phyloP scores from a whole-genome alignment of 2,113 vertebrate species.

The human region DNA sequence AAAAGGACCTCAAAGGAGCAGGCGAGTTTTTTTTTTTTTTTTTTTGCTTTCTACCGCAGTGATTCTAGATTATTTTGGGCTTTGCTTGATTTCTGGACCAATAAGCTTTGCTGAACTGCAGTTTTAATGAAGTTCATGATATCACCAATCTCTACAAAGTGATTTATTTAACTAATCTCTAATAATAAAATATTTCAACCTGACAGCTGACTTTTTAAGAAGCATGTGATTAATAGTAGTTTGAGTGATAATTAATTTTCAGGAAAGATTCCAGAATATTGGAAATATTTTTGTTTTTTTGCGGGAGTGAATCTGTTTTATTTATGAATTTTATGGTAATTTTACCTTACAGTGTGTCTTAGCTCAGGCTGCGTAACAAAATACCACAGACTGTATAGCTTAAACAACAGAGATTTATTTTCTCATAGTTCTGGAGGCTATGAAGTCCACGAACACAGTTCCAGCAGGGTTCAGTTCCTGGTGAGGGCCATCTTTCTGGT shows the following conservation, averaged over 20 bases:
- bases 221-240: not conserved
- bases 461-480: not conserved
- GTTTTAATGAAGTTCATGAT: not conserved
- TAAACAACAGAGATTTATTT: not conserved
- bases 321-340: not conserved
- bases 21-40: not conserved
- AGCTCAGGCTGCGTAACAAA: not conserved
- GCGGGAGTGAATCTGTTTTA: not conserved
- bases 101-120: not conserved
- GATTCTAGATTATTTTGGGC: not conserved
- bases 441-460: not conserved
- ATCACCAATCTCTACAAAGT: not conserved
- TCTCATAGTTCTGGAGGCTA: not conserved
- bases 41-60: not conserved
- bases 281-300: not conserved
- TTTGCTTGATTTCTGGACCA: not conserved
- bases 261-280: not conserved
- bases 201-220: not conserved
- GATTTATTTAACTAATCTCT: not conserved
- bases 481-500: not conserved
- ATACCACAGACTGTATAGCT: not conserved
- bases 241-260: not conserved
- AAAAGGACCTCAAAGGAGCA: not conserved
- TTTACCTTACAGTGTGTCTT: not conserved
- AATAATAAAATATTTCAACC: not conserved